Base-by-base conservation (phyloP, 2,797 vertebrate species). In the Syngnathus acus region DNA sequence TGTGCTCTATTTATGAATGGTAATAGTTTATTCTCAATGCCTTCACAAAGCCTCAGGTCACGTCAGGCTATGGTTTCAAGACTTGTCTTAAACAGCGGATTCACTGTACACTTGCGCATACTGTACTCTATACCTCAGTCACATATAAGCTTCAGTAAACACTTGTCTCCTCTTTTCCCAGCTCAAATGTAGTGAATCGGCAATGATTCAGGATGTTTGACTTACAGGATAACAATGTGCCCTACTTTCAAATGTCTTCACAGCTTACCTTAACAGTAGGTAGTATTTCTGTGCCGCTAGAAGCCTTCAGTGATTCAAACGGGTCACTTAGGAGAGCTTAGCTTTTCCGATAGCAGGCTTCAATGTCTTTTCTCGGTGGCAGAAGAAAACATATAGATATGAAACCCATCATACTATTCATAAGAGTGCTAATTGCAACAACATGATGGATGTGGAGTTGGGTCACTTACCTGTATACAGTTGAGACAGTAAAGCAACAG, bases 61-160 rank as follows among this genome's bases (percentile, higher is more conserved):
- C 40, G 68, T 79, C 68, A 67, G 32, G 64, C 54, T 67, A 60
- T 70, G 32, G 57, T 73, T 70, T 70, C 72, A 73, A 57, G 77
- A 75, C 67, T 72, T 68, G 69, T 74, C 66, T 60, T 69, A 47
- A 62, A 69, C 70, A 51, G 62, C 65, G 42, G 65, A 57, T 79
- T 38, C 68, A 79, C 64, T 78, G 69, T 76, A 72, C 59, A 72
- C 64, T 64, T 45, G 68, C 23, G 48, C 68, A 58, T 66, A 17
- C 42, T 26, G 23, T 62, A 62, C 21, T 16, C 64, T 75, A 81
- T 86, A 85, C 83, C 86, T 89, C 86, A 86, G 55, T 66, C 77
- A 67, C 66, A 72, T 54, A 72, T 73, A 64, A 76, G 61, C 68
- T 65, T 71, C 54, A 53, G 53, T 62, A 67, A 73, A 60, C 55